Conservation (phyloP, 2,797 vertebrate species). For the Periparus ater region DNA sequence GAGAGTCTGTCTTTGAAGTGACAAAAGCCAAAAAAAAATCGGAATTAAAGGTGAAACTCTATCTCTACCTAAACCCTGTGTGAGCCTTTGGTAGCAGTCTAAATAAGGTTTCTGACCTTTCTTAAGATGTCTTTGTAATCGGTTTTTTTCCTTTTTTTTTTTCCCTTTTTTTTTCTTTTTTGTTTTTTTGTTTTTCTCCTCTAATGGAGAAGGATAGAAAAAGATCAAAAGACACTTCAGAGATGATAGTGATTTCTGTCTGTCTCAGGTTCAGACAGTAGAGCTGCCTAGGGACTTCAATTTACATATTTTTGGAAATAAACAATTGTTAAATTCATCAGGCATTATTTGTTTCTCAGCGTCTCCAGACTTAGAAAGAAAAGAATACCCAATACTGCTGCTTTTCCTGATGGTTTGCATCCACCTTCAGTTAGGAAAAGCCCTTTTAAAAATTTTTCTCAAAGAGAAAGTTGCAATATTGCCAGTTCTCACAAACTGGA, state of each 20-base stretch:
- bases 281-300: neutral
- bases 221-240: neutral
- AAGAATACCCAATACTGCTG: neutral
- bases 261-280: neutral
- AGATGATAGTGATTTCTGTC: neutral
- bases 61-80: conserved; percentile 32
- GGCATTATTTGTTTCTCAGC: neutral
- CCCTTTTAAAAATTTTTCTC: neutral
- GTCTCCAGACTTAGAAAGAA: neutral
- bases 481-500: neutral
- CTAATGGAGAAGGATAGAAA: neutral
- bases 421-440: neutral
- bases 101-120: conserved; percentile 48
- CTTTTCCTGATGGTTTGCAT: neutral
- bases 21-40: conserved; percentile 75
- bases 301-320: neutral
- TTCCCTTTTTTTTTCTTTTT: fast-evolving
- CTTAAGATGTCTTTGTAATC: neutral
- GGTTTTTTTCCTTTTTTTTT: fast-evolving
- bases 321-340: neutral
- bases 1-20: conserved; percentile 67
- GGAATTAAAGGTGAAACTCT: conserved; percentile 49
- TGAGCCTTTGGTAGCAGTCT: neutral
- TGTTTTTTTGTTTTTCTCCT: neutral
- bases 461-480: neutral